Base-by-base conservation (phyloP, 2,797 vertebrate genomes). In the Sebastes oblongus region DNA sequence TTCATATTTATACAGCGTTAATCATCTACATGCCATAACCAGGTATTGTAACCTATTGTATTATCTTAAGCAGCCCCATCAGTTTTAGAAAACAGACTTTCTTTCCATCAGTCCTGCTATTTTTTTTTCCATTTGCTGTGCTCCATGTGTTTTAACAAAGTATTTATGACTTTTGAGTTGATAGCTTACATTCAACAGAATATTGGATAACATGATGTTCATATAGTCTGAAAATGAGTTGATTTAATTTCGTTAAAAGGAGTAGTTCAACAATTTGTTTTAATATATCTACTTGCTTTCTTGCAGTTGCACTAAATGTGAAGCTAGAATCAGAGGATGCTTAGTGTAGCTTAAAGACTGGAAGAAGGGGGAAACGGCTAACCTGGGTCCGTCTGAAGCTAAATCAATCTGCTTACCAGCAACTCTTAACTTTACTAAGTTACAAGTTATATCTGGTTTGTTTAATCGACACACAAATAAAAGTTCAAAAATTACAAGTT, bases 1-100 rank as follows among this genome's bases (percentile, higher is more conserved):
- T 84, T 88, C 54, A 64, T 55, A 61, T 87, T 86, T 70, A 81
- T 80, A 86, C 76, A 82, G 86, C 81, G 67, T 78, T 77, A 71
- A 66, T 75, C 70, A 69, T 76, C 77, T 42, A 18, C 78, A 56
- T 76, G 72, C 46, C 52, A 16, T 78, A 70, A 62, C 39, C 86
- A 91, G 87, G 84, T 91, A 90, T 70, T 42, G 71, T 87, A 76
- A 79, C 7, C 10, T 14, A 60, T n/a, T 64, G 14, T 71, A 16
- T 72, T 71, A 69, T 78, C 65, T 62, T 67, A 50, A 77, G 25
- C 27, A 75, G 66, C 54, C 62, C 46, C 20, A 18, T 50, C 34
- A 13, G 59, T 66, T 36, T 56, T 68, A 82, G 70, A 74, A 16
- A 74, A 16, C 29, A 65, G 36, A 75, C 34, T 3, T 80, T 52